Evolutionary conservation across 2,888 invertebrate species (phyloP).

Genomic region (Yponomeuta plumbellus): DNA sequence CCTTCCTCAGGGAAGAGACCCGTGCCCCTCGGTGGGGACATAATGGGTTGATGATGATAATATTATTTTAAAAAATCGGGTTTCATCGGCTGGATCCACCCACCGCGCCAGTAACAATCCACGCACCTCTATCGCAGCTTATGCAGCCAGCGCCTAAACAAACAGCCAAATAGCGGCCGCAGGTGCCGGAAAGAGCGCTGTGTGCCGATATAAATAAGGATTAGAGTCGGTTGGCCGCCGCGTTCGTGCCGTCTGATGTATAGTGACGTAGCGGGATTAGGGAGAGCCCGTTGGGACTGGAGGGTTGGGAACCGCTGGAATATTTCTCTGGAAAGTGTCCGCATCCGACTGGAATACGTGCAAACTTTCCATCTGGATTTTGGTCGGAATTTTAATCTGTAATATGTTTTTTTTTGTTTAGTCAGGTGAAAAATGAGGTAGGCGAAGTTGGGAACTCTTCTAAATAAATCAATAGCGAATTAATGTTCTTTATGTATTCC

Average conservation of each 20-base stretch:
- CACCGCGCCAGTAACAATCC: background rate
- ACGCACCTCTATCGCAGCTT: background rate
- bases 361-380: too few relatives aligned
- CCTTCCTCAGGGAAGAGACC: too few relatives aligned
- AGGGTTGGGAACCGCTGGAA: background rate
- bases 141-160: background rate
- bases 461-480: too few relatives aligned
- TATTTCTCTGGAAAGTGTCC: background rate
- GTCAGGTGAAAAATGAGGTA: too few relatives aligned
- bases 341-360: too few relatives aligned
- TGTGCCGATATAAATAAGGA: conserved; percentile 12
- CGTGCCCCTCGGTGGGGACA: too few relatives aligned
- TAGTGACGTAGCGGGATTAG: conserved; percentile 1
- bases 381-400: too few relatives aligned
- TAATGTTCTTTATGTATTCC: too few relatives aligned
- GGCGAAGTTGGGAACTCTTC: too few relatives aligned
- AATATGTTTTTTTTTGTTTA: too few relatives aligned
- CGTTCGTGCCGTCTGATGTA: conserved; percentile 9
- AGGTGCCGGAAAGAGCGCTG: conserved; percentile 19
- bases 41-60: too few relatives aligned
- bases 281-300: background rate
- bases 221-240: background rate
- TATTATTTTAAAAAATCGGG: too few relatives aligned
- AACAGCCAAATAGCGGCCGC: conserved; percentile 10
- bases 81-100: background rate